phyloP scores from a whole-genome alignment of 2,888 invertebrate genomes.

The Melangyna quadrimaculata region DNA sequence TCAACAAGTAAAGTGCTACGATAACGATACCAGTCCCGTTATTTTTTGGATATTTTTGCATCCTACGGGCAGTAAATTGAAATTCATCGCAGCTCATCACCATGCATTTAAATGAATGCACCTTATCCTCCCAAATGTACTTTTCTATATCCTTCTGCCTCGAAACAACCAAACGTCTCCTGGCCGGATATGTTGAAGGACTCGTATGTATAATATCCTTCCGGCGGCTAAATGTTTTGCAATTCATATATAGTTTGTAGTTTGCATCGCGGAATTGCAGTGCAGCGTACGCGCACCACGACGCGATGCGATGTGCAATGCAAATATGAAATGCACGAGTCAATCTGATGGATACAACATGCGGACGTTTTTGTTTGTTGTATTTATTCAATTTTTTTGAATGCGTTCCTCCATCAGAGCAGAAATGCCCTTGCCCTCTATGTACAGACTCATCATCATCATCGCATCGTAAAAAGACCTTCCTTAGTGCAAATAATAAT shows the following conservation, averaged over 20 bases:
- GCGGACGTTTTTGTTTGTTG: conserved; percentile 22
- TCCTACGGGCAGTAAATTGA: neutral
- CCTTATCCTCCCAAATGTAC: neutral
- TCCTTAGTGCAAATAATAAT: conserved; percentile 65
- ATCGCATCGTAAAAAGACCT: conserved; percentile 33
- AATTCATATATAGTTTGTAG: conserved; percentile 34
- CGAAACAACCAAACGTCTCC: neutral
- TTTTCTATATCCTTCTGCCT: neutral
- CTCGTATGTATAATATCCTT: conserved; percentile 15
- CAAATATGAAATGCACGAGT: conserved; percentile 66
- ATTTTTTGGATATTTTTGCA: neutral
- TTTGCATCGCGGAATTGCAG: conserved; percentile 41
- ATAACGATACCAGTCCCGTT: too few species aligned
- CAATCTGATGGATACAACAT: conserved; percentile 49
- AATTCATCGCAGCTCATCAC: neutral
- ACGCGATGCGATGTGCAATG: conserved; percentile 25
- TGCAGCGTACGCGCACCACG: conserved; percentile 31
- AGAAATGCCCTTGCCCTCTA: neutral
- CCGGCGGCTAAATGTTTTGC: conserved; percentile 52
- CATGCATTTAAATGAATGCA: neutral
- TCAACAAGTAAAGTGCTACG: too few species aligned
- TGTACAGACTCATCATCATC: conserved; percentile 15
- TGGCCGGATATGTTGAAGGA: conserved; percentile 10
- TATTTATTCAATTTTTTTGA: conserved; percentile 14
- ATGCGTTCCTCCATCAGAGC: conserved; percentile 3